Base-by-base conservation (phyloP, 2,797 vertebrate species). In the Dallia pectoralis region DNA sequence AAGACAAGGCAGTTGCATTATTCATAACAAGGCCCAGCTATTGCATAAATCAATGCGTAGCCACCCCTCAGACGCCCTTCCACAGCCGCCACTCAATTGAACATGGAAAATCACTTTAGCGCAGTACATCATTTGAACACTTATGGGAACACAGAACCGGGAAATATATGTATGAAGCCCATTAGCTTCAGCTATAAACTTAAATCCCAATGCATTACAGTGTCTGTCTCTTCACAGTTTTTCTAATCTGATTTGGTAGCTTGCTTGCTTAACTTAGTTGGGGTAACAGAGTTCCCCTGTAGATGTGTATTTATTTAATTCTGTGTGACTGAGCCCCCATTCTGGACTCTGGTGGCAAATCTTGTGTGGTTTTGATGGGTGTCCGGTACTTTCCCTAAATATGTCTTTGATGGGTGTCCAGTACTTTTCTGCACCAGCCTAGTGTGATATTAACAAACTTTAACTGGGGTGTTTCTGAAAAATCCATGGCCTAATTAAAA, bases 61-160 rank as follows among this genome's bases (percentile, higher is more conserved):
- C 25, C 30, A 33, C 44, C 82, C 69, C 84, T 70, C 71, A 74
- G 69, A n/a, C 61, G 73, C 40, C 79, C 53, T 25, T 70, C 9
- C 51, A 1, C 1, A 70, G 62, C 74, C 78, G 78, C 73, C 74
- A 71, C 32, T 33, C 30, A 22, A 71, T 75, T 36, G 14, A 77
- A 81, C 72, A 84, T 0, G 71, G 76, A 86, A 86, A 88, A 81
- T 75, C 78, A 75, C 81, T 89, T 80, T 77, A 59, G 69, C 62
- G 27, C 25, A 47, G 69, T 15, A 8, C 64, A 67, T 79, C 76
- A 78, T 12, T 40, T 16, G 11, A n/a, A 66, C 32, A 19, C n/a
- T 71, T 74, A 36, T 18, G 48, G 29, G 56, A 56, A 33, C 18
- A 71, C 40, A 69, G 48, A 19, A 76, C 63, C 15, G 4, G 0